phyloP scores from a whole-genome alignment of 2,797 vertebrate genomes.

The Champsocephalus gunnari region DNA sequence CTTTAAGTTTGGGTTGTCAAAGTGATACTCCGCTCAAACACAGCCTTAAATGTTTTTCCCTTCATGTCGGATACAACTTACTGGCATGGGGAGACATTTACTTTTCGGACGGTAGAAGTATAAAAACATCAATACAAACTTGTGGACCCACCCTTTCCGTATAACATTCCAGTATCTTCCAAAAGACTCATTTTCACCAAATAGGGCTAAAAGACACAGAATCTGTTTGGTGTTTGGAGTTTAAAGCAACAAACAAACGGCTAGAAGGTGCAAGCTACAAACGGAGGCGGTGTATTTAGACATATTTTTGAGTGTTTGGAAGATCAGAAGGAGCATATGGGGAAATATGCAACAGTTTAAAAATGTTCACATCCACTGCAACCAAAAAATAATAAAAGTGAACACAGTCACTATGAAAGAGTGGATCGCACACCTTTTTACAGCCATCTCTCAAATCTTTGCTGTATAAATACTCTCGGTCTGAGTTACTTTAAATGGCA shows the following conservation, averaged over 20 bases:
- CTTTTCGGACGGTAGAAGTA: neutral
- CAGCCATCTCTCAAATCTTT: neutral
- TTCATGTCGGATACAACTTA: neutral
- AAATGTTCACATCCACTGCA: neutral
- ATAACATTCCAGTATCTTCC: neutral
- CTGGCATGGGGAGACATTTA: neutral
- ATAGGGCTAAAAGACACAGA: constrained; percentile 31
- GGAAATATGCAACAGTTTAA: neutral
- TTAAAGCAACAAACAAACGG: constrained; percentile 37
- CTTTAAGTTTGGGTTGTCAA: too few species aligned
- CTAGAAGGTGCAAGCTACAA: constrained; percentile 14
- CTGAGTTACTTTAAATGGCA: neutral
- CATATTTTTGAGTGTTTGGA: neutral
- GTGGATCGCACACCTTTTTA: neutral
- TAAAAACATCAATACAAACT: neutral
- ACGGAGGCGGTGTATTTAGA: neutral
- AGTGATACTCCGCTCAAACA: too few species aligned
- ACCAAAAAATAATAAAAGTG: neutral
- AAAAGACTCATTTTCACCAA: constrained; percentile 52
- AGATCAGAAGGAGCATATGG: neutral
- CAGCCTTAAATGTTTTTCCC: neutral
- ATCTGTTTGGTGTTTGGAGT: constrained; percentile 25
- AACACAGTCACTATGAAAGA: constrained; percentile 4
- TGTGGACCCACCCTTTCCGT: neutral
- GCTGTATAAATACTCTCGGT: neutral